phyloP scores from a whole-genome alignment of 2,888 invertebrate genomes.

The Rhopalosiphum nymphaeae region DNA sequence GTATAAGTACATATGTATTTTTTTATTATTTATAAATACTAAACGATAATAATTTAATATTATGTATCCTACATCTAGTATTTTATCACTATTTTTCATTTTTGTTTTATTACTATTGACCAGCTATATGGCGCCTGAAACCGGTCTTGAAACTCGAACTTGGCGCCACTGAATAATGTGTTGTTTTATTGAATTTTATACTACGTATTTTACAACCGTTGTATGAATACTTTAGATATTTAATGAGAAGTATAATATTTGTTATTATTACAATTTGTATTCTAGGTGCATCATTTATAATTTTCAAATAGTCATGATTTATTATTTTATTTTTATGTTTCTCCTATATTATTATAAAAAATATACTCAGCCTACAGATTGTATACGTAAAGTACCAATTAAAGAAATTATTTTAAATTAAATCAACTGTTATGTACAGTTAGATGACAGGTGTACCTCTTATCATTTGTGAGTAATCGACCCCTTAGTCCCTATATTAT shows the following conservation, averaged over 20 bases:
- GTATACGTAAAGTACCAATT: neutral
- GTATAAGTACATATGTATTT: neutral
- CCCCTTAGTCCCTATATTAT: too few species aligned
- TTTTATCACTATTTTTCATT: conserved; percentile 44
- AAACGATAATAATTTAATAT: neutral
- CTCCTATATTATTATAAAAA: neutral
- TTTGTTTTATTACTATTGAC: conserved; percentile 43
- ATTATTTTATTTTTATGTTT: neutral
- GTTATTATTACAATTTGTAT: neutral
- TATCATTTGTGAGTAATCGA: too few species aligned
- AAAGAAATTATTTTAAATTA: neutral
- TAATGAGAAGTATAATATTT: neutral
- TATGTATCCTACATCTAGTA: conserved; percentile 31
- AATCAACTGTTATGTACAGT: neutral
- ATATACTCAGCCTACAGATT: neutral
- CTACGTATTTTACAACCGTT: conserved; percentile 3
- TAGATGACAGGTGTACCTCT: too few species aligned
- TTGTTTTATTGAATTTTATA: conserved; percentile 56
- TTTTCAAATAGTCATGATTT: neutral
- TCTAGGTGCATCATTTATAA: neutral
- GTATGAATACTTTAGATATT: conserved; percentile 45
- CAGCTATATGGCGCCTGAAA: conserved; percentile 58
- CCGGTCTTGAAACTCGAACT: conserved; percentile 64
- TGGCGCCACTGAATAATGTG: conserved; percentile 62
- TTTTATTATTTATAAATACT: neutral